A percentile compares a stretch with the other conserved stretches of the same genome.
phyloP scores from a whole-genome alignment of 1,140 invertebrate genomes.

The Drosophila triauraria region DNA sequence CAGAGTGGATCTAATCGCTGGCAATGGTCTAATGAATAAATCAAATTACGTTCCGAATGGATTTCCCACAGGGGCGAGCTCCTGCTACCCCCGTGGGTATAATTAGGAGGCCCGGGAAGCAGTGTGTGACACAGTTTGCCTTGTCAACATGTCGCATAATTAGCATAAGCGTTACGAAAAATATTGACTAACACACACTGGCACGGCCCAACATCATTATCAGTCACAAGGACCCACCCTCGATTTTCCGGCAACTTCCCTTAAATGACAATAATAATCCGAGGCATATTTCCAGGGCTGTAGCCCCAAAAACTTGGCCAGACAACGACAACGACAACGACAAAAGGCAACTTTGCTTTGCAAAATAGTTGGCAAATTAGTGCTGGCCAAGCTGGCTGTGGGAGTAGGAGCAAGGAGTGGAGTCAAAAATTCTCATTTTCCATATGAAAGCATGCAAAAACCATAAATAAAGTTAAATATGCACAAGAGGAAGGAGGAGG shows the following conservation, averaged over 20 bases:
- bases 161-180: conserved; percentile 75
- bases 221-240: conserved; percentile 9
- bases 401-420: neutral
- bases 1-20: conserved; percentile 39
- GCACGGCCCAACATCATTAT: conserved; percentile 22
- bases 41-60: conserved; percentile 46
- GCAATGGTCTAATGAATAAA: conserved; percentile 56
- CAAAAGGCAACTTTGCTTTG: conserved; percentile 75
- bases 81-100: conserved; percentile 48
- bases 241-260: conserved; percentile 6
- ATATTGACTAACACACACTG: conserved; percentile 66
- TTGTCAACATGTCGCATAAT: conserved; percentile 77
- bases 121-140: conserved; percentile 66
- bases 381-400: neutral
- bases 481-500: conserved; percentile 34
- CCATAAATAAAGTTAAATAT: conserved; percentile 83
- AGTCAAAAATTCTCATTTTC: conserved; percentile 80
- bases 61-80: conserved; percentile 10
- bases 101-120: conserved; percentile 57
- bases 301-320: conserved; percentile 58
- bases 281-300: conserved; percentile 60
- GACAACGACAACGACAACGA: conserved; percentile 26
- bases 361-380: conserved; percentile 80
- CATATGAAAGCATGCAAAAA: conserved; percentile 78
- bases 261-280: conserved; percentile 58